These are phyloP conservation scores for Proterorhinus semilunaris DNA, from an alignment of 2,113 vertebrate species.

Conservation along the genomic window DNA sequence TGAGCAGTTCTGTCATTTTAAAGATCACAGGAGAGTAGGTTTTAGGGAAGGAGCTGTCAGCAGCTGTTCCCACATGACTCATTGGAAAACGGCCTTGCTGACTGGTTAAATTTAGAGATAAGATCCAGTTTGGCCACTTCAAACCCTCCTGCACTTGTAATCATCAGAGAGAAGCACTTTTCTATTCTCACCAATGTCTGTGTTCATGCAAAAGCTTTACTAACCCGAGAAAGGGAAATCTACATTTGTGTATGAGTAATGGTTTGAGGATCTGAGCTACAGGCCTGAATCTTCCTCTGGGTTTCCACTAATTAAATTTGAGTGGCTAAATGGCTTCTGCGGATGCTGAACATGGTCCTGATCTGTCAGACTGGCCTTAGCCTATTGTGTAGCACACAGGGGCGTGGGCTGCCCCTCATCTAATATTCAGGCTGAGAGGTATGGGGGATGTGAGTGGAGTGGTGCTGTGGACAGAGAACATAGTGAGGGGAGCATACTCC, in stretches of 20 bases:
- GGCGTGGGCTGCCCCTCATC: constrained; percentile 69
- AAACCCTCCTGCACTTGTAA: constrained; percentile 15
- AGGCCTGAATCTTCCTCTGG: neutral
- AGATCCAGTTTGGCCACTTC: constrained; percentile 30
- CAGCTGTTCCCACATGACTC: constrained; percentile 61
- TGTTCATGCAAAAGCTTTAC: neutral
- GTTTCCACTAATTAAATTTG: constrained; percentile 9
- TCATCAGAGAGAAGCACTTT: constrained; percentile 21
- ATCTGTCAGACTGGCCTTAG: constrained; percentile 6
- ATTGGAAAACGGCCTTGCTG: constrained; percentile 48
- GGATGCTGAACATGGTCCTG: neutral
- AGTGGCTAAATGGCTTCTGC: constrained; percentile 14
- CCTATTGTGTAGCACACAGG: constrained; percentile 63
- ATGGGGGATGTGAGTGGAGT: constrained; percentile 58
- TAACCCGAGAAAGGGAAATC: neutral
- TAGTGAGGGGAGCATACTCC: constrained; percentile 13
- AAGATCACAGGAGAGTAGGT: neutral
- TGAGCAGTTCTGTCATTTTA: neutral
- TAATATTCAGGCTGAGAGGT: constrained; percentile 68
- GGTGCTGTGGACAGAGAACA: constrained; percentile 59
- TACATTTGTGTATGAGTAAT: neutral
- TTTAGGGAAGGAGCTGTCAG: constrained; percentile 53
- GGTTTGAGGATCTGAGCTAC: neutral
- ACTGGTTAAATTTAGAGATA: constrained; percentile 71
- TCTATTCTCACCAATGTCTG: neutral